Base-by-base conservation (phyloP, 2,797 vertebrate genomes). In the Brotogeris chrysoptera region DNA sequence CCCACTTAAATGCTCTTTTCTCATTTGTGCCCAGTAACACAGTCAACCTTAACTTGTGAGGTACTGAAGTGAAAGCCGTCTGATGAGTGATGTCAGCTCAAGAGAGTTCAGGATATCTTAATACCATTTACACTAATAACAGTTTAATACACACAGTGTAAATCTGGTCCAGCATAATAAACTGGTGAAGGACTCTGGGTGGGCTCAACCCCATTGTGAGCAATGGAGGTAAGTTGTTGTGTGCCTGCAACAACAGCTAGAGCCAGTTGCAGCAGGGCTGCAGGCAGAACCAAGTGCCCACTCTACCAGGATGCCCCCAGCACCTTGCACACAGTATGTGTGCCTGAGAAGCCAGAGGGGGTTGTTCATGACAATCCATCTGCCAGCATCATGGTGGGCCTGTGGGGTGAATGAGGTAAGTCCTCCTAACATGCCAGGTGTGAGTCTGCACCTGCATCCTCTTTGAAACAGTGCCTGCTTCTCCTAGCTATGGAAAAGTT, bases 361-460 rank as follows among this genome's bases (percentile, higher is more conserved):
- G 18, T 19, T 43, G 20, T 7, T 80, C 32, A 17, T 41, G 69
- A 34, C 20, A 30, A 20, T 30, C 53, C 41, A 32, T 53, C 76
- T 73, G 73, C 36, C 80, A 88, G 50, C 41, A 73, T 38, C 43
- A 12, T 5, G 50, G 50, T 59, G 55, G 73, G 66, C 32, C 53
- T 70, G 13, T 46, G 63, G 55, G 46, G 15, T 2, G 13, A 88
- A 70, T 47, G 70, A 84, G 24, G 55, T 3, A 77, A 64, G 10
- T 46, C 59, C 30, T 73, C 14, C 78, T 27, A 72, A 59, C 2
- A 1, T 34, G 44, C 70, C 95, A 93, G 90, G 80, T 95, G 83
- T 66, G 68, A 95, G 36, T 25, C 53, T 60, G 82, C 96, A 97
- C 74, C 93, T 96, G 93, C 90, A 85, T 38, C 88, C 86, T 86